phyloP scores from a whole-genome alignment of 2,888 invertebrate species.

The Acanthosepion esculentum region DNA sequence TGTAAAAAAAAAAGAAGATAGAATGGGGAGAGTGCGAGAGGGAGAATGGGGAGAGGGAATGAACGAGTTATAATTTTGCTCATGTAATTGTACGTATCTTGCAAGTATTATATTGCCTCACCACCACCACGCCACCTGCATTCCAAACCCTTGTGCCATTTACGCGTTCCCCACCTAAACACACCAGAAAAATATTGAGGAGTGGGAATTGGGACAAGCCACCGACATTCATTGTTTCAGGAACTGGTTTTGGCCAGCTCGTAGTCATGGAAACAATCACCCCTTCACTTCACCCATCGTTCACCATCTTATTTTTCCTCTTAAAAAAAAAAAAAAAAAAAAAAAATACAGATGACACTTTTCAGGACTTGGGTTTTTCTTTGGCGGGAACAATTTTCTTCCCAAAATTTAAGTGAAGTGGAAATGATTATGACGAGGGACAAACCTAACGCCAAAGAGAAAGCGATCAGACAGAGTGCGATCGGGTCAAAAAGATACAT shows the following conservation, averaged over 20 bases:
- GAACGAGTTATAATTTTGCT: not conserved
- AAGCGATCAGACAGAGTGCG: not conserved
- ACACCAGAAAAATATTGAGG: not conserved
- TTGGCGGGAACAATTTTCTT: not conserved
- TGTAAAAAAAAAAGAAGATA: no score
- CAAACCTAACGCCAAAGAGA: not conserved
- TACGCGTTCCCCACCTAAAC: not conserved
- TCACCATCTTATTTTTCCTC: not conserved
- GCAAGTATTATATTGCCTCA: not conserved
- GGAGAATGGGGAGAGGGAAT: no score
- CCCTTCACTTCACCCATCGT: not conserved
- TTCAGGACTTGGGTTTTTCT: not conserved
- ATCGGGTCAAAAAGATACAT: not conserved
- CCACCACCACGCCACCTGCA: not conserved
- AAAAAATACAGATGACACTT: not conserved
- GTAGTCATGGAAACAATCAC: slow-evolving; percentile 1
- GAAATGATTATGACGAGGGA: not conserved
- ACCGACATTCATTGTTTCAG: slow-evolving; percentile 18
- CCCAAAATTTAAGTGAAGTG: not conserved
- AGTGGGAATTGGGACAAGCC: not conserved
- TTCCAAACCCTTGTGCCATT: not conserved
- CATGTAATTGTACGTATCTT: not conserved
- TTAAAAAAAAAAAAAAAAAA: not conserved
- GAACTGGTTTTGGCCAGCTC: slow-evolving; percentile 1
- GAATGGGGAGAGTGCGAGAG: no score